Percentiles rank a stretch among this genome's conserved stretches.
Evolutionary conservation across 1,140 invertebrate genomes (phyloP).

Genomic region (Anoplolepis gracilipes): DNA sequence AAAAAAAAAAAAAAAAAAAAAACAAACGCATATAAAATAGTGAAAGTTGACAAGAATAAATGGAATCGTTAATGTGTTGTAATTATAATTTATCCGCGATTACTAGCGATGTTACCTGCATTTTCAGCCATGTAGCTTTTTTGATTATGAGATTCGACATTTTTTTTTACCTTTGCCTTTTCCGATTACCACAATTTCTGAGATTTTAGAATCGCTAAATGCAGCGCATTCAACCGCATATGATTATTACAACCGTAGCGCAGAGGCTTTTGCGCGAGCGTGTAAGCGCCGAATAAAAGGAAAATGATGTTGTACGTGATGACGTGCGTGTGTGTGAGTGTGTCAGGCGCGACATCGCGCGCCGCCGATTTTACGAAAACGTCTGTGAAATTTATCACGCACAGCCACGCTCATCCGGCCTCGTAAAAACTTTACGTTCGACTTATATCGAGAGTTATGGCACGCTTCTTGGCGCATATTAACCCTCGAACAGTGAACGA

Average conservation of each 20-base stretch:
- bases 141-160: background rate
- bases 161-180: background rate
- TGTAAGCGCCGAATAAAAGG: background rate
- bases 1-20: background rate
- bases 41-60: conserved; percentile 42
- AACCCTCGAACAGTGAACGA: background rate
- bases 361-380: background rate
- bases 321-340: too few species aligned
- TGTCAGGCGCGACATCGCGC: background rate
- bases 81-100: background rate
- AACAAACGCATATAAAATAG: too few species aligned
- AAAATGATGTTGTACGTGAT: too few species aligned
- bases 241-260: background rate
- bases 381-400: conserved; percentile 70
- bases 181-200: background rate
- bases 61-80: conserved; percentile 17
- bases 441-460: conserved; percentile 66
- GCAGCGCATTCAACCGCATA: background rate
- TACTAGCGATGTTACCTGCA: background rate
- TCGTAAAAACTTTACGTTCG: conserved; percentile 76
- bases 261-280: background rate
- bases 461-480: conserved; percentile 50
- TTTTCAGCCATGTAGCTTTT: background rate
- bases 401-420: conserved; percentile 67
- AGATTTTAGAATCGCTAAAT: background rate